Percentiles rank a stretch among this genome's conserved stretches.
These are phyloP conservation scores for Agrilus mali DNA, from an alignment of 2,888 invertebrate genomes.

Conservation along the genomic window DNA sequence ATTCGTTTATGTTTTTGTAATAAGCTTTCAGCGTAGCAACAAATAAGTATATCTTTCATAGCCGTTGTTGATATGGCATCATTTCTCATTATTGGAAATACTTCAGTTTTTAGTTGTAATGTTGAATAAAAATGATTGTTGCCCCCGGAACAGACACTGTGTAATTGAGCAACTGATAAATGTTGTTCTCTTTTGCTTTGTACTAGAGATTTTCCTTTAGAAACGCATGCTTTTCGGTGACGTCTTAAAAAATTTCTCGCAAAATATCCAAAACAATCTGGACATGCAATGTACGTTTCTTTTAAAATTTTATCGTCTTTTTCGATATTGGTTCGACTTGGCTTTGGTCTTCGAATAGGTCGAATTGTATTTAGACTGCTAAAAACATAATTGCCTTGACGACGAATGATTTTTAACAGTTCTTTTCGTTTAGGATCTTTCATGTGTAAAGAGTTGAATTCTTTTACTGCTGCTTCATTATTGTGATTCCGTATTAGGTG, in stretches of 20 bases:
- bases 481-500: constrained; percentile 9
- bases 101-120: background rate
- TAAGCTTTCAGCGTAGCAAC: constrained; percentile 2
- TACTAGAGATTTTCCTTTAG: too few relatives aligned
- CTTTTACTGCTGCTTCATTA: constrained; percentile 11
- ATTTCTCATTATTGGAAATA: background rate
- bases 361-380: constrained; percentile 5
- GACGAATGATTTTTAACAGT: constrained; percentile 4
- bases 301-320: too few relatives aligned
- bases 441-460: constrained; percentile 2
- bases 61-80: background rate
- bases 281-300: constrained; percentile 1
- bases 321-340: background rate
- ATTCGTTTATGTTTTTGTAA: constrained; percentile 2
- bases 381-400: constrained; percentile 8
- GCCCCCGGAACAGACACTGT: background rate
- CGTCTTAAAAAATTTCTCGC: constrained; percentile 6
- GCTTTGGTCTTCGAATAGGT: constrained; percentile 6
- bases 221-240: constrained; percentile 3
- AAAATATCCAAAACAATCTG: constrained; percentile 6
- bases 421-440: constrained; percentile 11
- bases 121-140: background rate
- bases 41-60: constrained; percentile 2
- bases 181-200: background rate
- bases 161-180: background rate